Base-by-base conservation (phyloP, 2,113 vertebrate genomes). In the Periophthalmodon schlosseri region DNA sequence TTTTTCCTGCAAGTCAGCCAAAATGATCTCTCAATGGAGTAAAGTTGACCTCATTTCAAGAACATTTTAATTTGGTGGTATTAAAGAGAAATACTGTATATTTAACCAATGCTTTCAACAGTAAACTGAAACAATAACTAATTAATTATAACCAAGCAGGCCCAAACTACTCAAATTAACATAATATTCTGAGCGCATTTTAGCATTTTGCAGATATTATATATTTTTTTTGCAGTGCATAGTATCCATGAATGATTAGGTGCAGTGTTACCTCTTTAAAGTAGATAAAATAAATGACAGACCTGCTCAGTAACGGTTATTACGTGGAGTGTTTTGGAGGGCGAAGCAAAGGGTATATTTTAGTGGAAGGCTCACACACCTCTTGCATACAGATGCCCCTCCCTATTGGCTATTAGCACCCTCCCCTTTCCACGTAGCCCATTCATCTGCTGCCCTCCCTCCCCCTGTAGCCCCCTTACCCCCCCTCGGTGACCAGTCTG, bases 401-500 rank as follows among this genome's bases (percentile, higher is more conserved):
- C 76, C 77, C 68, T 73, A 77, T 70, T 74, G 77, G 72, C 74
- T 66, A 86, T 86, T 83, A 85, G 81, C 67, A 77, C 73, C 74
- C 82, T 84, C 73, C 73, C 64, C 71, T 79, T 44, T 72, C 78
- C 63, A 86, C 79, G 46, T 78, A 83, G 69, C 46, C 72, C 84
- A 86, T 91, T 88, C 86, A 87, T 83, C 89, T 87, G 82, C 79
- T 44, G 39, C 77, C 77, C 72, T 70, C 79, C 82, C 77, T 79
- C 73, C 86, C 88, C 87, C 87, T 7, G 8, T 44, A 44, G 6
- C 39, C 85, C 56, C n/a, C 23, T 23, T 12, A 78, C 83, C 78
- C 82, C 71, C 84, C 88, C 88, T 87, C 85, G 83, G 82, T 85
- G 86, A 85, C 87, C 80, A 79, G 88, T 76, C 81, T 69, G 56